Base-by-base conservation (phyloP, 2,797 vertebrate species). In the Coregonus suidteri region DNA sequence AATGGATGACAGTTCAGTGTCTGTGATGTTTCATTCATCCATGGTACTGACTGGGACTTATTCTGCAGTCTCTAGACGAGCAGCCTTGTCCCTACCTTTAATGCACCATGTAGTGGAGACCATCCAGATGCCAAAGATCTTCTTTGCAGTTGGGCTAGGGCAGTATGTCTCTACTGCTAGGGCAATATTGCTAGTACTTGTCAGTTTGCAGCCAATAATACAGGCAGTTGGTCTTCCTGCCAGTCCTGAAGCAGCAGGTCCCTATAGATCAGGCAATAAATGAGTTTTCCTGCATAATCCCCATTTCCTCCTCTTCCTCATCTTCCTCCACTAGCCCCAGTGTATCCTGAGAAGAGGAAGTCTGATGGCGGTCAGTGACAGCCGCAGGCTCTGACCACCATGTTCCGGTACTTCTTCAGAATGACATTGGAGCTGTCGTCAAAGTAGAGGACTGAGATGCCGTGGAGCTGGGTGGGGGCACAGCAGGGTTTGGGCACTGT, bases 371-470 rank as follows among this genome's bases (percentile, higher is more conserved):
- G 78, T 94, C 95, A 99, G 92, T 99, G 98, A 86, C 98, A 99
- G 85, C 98, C 98, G 0, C 98, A 99, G 70, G 98, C 96, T 91
- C 97, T 93, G 88, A 99, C 98, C 71, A 99, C 98, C 98, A 99
- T 99, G 93, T 99, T 99, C 72, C 98, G 95, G 91, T 99, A 99
- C 86, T 99, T 99, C 93, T 99, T 99, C 77, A 99, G 94, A 88
- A 99, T 99, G 81, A 99, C 98, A 0, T 99, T 99, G 91, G 98
- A 99, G 91, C 97, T 99, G 94, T 99, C 98, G 3, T 99, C 98
- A 0, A 99, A 99, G 87, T 99, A 99, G 78, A 99, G 97, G 72
- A 99, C 98, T 0, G 98, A 99, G 91, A 99, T 99, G 88, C 97
- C 96, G 0, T 99, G 98, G 83, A 99, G 97, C 92, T 99, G 97